phyloP scores from a whole-genome alignment of 2,797 vertebrate species.

The Hylomyscus alleni region DNA sequence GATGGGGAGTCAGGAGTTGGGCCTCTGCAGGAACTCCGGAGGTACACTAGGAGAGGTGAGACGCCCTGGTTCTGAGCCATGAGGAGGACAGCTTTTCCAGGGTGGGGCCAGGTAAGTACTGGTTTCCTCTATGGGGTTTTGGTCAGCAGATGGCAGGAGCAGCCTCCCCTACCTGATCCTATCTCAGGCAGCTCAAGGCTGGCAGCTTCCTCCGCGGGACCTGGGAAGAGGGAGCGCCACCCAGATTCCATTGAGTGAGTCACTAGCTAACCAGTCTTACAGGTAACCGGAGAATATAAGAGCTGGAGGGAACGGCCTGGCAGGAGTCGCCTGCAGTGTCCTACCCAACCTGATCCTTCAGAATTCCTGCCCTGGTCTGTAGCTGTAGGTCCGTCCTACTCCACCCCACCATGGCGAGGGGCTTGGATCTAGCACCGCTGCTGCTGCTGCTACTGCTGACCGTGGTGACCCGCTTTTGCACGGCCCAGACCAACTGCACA shows the following conservation, averaged over 20 bases:
- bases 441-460: conserved; percentile 74
- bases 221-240: conserved; percentile 55
- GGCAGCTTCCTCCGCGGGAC: conserved; percentile 32
- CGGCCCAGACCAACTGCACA: conserved; percentile 66
- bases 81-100: neutral
- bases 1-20: neutral
- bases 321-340: conserved; percentile 42
- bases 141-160: conserved; percentile 62
- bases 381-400: neutral
- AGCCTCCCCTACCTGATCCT: conserved; percentile 36
- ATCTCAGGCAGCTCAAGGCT: conserved; percentile 35
- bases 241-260: conserved; percentile 71
- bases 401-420: conserved; percentile 66
- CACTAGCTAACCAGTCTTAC: conserved; percentile 80
- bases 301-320: conserved; percentile 64
- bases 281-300: conserved; percentile 75
- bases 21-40: neutral
- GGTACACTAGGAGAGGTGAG: neutral
- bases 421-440: neutral
- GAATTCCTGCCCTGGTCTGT: neutral
- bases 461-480: neutral
- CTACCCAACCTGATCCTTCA: neutral
- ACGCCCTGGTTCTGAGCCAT: neutral
- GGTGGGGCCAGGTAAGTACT: conserved; percentile 71
- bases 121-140: conserved; percentile 63